phyloP scores from a whole-genome alignment of 2,888 invertebrate species.

The Idaea biselata region DNA sequence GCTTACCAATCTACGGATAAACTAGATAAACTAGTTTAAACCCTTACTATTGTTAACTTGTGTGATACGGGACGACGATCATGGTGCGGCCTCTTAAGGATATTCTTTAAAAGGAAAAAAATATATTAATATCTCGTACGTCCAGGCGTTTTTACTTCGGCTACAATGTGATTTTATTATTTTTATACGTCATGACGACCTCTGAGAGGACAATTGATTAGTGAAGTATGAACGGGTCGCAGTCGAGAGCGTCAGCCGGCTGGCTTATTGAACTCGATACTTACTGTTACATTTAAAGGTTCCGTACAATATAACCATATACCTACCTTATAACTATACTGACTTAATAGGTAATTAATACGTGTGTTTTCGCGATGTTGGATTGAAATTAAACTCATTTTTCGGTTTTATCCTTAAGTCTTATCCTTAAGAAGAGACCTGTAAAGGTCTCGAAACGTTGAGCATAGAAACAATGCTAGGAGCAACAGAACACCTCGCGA shows the following conservation, averaged over 20 bases:
- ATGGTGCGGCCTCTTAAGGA: slow-evolving; percentile 18
- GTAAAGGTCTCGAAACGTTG: too few relatives aligned
- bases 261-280: slow-evolving; percentile 42
- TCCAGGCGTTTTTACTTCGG: slow-evolving; percentile 27
- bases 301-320: slow-evolving; percentile 26
- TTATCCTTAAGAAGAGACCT: too few relatives aligned
- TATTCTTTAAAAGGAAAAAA: slow-evolving; percentile 33
- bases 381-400: too few relatives aligned
- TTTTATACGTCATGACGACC: slow-evolving; percentile 44
- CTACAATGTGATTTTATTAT: slow-evolving; percentile 37
- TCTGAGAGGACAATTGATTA: slow-evolving; percentile 56
- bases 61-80: background rate
- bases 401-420: too few relatives aligned
- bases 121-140: slow-evolving; percentile 39
- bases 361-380: too few relatives aligned
- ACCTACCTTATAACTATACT: background rate
- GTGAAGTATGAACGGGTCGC: slow-evolving; percentile 44
- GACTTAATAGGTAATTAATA: background rate
- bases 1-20: too few relatives aligned
- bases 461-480: too few relatives aligned
- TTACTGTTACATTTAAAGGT: slow-evolving; percentile 20
- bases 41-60: too few relatives aligned
- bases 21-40: too few relatives aligned
- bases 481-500: too few relatives aligned
- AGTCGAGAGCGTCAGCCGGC: slow-evolving; percentile 29